A percentile compares a stretch with the other conserved stretches of the same genome.
Conservation (phyloP, 2,113 vertebrate species). For the Polyodon spathula region DNA sequence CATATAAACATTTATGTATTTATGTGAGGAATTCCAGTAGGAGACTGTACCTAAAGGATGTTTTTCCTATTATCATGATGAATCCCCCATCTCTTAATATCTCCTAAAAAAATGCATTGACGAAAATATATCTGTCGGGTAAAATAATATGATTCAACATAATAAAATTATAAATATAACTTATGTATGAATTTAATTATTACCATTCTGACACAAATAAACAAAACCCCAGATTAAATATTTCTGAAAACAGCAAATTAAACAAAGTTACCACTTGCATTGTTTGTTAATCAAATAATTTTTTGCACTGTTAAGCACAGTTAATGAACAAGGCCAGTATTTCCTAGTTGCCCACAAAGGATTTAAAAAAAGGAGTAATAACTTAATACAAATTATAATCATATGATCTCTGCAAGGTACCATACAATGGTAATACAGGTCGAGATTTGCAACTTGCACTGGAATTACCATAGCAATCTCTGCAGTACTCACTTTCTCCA, state of each 20-base stretch:
- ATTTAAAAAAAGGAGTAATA: constrained; percentile 25
- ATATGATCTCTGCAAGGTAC: constrained; percentile 10
- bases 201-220: too few species aligned
- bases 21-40: too few species aligned
- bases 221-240: too few species aligned
- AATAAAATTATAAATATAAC: too few species aligned
- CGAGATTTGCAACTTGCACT: not conserved
- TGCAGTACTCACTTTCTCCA: constrained; percentile 86
- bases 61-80: too few species aligned
- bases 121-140: too few species aligned
- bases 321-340: constrained; percentile 33
- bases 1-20: too few species aligned
- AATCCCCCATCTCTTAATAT: too few species aligned
- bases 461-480: constrained; percentile 1
- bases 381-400: constrained; percentile 25
- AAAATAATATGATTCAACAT: too few species aligned
- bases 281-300: not conserved
- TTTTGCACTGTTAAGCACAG: constrained; percentile 21
- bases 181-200: too few species aligned
- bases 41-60: too few species aligned
- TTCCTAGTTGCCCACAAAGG: constrained; percentile 3
- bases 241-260: not conserved
- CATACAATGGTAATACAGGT: not conserved
- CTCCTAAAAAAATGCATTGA: too few species aligned
- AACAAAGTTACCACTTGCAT: not conserved